Percentiles rank a stretch among this genome's conserved stretches.
Conservation (phyloP, 2,113 vertebrate species). For the Catharus bicknelli region DNA sequence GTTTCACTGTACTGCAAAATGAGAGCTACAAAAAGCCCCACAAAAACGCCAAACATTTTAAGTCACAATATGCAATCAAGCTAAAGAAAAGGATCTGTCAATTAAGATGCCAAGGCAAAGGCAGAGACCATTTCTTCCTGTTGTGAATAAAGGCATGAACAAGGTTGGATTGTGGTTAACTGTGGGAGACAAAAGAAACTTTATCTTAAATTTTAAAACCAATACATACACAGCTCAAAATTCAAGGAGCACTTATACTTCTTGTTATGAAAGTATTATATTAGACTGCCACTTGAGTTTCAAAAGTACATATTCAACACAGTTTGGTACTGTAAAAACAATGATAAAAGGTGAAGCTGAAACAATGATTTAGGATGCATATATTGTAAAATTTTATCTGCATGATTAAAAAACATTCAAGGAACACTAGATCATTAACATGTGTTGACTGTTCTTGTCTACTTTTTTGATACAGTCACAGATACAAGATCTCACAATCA, state of each 20-base stretch:
- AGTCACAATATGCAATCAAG: background rate
- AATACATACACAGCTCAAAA: background rate
- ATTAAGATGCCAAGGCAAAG: background rate
- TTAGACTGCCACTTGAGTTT: background rate
- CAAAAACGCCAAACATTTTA: background rate
- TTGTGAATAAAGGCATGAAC: background rate
- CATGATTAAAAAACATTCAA: background rate
- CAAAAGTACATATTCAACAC: background rate
- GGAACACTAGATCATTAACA: background rate
- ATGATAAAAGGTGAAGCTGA: background rate
- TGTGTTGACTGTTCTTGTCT: background rate
- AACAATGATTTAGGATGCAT: background rate
- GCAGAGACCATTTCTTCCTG: background rate
- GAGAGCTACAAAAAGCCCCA: background rate
- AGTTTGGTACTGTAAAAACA: background rate
- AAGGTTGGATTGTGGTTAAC: background rate
- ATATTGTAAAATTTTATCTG: background rate
- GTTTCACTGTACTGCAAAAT: background rate
- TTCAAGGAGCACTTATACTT: background rate
- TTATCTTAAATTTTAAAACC: background rate
- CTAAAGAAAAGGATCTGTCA: background rate
- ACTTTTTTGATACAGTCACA: background rate
- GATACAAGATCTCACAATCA: background rate
- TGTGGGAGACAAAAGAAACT: background rate
- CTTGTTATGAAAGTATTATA: background rate